phyloP scores from a whole-genome alignment of 1,140 invertebrate genomes.

The Grapholita molesta region DNA sequence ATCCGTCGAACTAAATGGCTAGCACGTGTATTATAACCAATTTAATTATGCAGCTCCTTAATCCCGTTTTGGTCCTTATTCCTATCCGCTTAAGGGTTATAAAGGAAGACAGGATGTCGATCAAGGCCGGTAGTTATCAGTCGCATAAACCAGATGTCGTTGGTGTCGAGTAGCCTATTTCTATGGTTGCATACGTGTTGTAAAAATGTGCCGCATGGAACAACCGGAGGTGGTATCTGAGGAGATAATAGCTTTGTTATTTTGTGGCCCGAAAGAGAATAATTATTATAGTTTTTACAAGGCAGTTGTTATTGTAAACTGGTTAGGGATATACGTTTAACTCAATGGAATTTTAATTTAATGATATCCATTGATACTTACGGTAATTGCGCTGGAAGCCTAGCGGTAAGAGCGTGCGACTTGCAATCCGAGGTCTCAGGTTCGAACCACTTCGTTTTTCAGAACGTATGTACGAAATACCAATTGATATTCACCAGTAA shows the following conservation, averaged over 20 bases:
- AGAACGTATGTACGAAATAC: too few relatives aligned
- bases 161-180: neutral
- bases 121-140: conserved; percentile 3
- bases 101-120: neutral
- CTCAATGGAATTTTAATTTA: too few relatives aligned
- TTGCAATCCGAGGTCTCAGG: too few relatives aligned
- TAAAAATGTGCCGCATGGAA: neutral
- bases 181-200: neutral
- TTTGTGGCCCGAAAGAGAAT: neutral
- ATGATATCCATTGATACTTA: too few relatives aligned
- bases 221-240: neutral
- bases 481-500: too few relatives aligned
- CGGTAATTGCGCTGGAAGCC: too few relatives aligned
- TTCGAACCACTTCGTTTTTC: too few relatives aligned
- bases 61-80: neutral
- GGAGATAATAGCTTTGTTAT: neutral
- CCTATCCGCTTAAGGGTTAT: neutral
- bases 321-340: too few relatives aligned
- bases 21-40: conserved; percentile 7
- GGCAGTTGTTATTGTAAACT: neutral
- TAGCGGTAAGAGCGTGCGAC: too few relatives aligned
- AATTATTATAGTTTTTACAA: neutral
- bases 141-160: conserved; percentile 2
- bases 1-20: neutral
- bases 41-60: neutral